Base-by-base conservation (phyloP, 2,797 vertebrate species). In the Dendrocincla fuliginosa region DNA sequence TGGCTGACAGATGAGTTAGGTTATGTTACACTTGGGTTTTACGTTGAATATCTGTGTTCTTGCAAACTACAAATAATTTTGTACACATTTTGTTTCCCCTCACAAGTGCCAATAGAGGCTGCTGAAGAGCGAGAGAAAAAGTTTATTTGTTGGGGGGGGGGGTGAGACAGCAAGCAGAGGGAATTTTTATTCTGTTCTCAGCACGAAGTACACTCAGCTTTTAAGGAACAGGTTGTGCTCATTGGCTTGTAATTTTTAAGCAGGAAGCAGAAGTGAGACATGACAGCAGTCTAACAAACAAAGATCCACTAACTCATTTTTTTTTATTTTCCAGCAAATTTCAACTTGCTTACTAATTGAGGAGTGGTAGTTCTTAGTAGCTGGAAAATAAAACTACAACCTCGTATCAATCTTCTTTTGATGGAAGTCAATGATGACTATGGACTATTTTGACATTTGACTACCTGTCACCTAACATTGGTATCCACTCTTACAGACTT, bases 361-460 rank as follows among this genome's bases (percentile, higher is more conserved):
- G 30, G 32, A 90, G 33, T 13, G 41, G 39, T 53, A 68, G 16
- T 5, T 92, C 94, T 84, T 74, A 42, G 33, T 65, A 92, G 39
- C 28, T 86, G 84, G 50, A 91, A 96, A 95, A 90, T 37, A 78
- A 70, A 55, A 32, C 57, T 94, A 32, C 59, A 92, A 7, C n/a
- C 28, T 41, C 5, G 35, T 61, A 85, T 65, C 71, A 73, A 1
- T 75, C 56, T 89, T 89, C 60, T 79, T 89, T 67, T 57, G 50
- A 90, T 73, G 55, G 71, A 92, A 92, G 69, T 80, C 91, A 94
- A 30, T n/a, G 84, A 44, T 46, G 71, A 49, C 65, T 75, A 20
- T 92, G 39, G 70, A 87, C 88, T 92, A 8, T 65, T 96, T 75
- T 95, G 74, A 87, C 75, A 89, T 55, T 90, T 89, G 84, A 84